Evolutionary conservation across 2,888 invertebrate species (phyloP), one percentile per base, ranked within the genome.

Genomic region (Coleophora deauratella): DNA sequence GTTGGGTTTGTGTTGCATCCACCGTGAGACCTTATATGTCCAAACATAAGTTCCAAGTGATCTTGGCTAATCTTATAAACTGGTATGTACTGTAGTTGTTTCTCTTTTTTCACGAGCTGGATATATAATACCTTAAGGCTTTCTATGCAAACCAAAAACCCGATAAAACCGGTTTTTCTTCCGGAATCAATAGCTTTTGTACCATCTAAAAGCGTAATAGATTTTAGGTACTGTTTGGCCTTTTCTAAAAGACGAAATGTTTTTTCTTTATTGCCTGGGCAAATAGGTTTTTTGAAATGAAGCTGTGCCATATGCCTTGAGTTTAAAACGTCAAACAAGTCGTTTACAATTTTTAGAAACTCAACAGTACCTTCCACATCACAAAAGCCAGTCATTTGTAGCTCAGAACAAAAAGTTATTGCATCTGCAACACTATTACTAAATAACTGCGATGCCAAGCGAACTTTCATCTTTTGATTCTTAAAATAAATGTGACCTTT

Each of bases 1-100:
- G 33, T 39, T n/a, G 39, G 39, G 13, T 39, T 39, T n/a, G 33
- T 39, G 12, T 33, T 39, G 33, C 34, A 21, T 33, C 39, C 39
- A 27, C 39, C 33, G 14, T 39, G 39, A 33, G 34, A 33, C 11
- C 39, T 33, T 10, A 39, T 33, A 21, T 39, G 33, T 6, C 33
- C 33, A 33, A 33, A 33, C 27, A 39, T 33, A n/a, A 38, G 32
- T n/a, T 49, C 46, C 4, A 52, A 27, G n/a, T 49, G 47, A 13
- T 52, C 49, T 31, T 45, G 45, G 32, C 46, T 45, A 1, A 47
- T 2, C 44, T 47, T 50, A 15, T 45, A 47, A 1, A 37, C 37
- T 2, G 35, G 32, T 6, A 48, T 4, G 30, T 41, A 43, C 10
- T 27, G 6, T 33, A 27, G 12, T 34, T 33, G 12, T 13, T 39